Evolutionary conservation across 1,140 invertebrate species (phyloP).

Genomic region (Sinonovacula constricta): DNA sequence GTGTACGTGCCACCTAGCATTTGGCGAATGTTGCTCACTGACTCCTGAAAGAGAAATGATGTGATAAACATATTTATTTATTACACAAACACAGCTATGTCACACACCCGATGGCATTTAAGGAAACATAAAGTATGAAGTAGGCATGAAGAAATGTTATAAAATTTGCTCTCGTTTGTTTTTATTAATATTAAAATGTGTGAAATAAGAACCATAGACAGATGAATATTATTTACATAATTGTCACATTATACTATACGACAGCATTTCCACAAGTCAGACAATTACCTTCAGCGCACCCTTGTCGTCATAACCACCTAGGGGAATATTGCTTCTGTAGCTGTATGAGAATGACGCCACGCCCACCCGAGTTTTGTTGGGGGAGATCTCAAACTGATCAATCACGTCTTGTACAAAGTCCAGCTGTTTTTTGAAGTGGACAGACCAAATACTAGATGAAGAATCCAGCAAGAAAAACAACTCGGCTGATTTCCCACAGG

Average conservation of each 20-base stretch:
- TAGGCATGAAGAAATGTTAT: no score
- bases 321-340: conserved; percentile 16
- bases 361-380: conserved; percentile 52
- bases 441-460: conserved; percentile 61
- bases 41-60: neutral
- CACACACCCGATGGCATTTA: no score
- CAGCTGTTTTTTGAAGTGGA: conserved; percentile 57
- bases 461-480: conserved; percentile 63
- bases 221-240: no score
- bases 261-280: no score
- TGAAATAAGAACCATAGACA: no score
- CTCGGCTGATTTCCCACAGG: conserved; percentile 56
- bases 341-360: conserved; percentile 40
- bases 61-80: no score
- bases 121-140: no score
- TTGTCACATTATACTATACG: no score
- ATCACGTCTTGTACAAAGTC: conserved; percentile 56
- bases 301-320: conserved; percentile 7
- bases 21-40: conserved; percentile 38
- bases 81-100: no score
- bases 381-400: conserved; percentile 51
- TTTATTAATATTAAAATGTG: no score
- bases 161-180: no score
- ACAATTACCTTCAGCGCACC: no score
- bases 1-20: conserved; percentile 51